A percentile compares a stretch with the other conserved stretches of the same genome.
These are phyloP conservation scores for Mystacides longicornis DNA, from an alignment of 2,888 invertebrate species.

Conservation along the genomic window DNA sequence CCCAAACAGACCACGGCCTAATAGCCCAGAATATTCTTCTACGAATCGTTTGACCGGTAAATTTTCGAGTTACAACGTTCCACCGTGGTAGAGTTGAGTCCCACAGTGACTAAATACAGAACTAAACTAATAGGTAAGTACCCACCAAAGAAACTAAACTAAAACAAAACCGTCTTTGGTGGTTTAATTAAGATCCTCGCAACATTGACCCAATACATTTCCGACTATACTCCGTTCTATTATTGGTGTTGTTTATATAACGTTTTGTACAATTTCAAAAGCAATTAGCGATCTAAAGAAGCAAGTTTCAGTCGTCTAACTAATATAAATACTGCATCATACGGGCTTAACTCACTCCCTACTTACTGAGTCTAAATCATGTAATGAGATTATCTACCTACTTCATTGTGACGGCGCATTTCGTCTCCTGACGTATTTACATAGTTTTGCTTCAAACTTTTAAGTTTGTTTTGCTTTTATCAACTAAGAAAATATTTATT, in stretches of 20 bases:
- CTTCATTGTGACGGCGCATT: neutral
- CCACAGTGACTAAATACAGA: too few relatives aligned
- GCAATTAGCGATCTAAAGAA: constrained; percentile 1
- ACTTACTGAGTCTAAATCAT: too few relatives aligned
- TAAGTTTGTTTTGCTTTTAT: neutral
- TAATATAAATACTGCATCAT: neutral
- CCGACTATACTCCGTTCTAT: neutral
- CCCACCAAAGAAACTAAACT: neutral
- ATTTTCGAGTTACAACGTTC: too few relatives aligned
- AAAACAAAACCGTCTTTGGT: constrained; percentile 19
- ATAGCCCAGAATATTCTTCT: too few relatives aligned
- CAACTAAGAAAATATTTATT: too few relatives aligned
- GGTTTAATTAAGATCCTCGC: constrained; percentile 18
- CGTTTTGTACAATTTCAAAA: neutral
- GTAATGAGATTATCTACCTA: too few relatives aligned
- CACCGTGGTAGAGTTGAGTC: too few relatives aligned
- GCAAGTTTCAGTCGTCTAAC: neutral
- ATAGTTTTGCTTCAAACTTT: neutral
- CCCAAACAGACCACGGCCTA: too few relatives aligned
- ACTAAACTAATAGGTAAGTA: constrained; percentile 10
- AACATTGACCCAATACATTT: constrained; percentile 14
- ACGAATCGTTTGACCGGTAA: too few relatives aligned
- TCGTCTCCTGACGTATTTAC: neutral
- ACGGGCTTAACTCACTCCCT: too few relatives aligned
- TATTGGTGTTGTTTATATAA: neutral